Evolutionary conservation across 2,797 vertebrate species (phyloP).

Genomic region (Sebastes flavidus): DNA sequence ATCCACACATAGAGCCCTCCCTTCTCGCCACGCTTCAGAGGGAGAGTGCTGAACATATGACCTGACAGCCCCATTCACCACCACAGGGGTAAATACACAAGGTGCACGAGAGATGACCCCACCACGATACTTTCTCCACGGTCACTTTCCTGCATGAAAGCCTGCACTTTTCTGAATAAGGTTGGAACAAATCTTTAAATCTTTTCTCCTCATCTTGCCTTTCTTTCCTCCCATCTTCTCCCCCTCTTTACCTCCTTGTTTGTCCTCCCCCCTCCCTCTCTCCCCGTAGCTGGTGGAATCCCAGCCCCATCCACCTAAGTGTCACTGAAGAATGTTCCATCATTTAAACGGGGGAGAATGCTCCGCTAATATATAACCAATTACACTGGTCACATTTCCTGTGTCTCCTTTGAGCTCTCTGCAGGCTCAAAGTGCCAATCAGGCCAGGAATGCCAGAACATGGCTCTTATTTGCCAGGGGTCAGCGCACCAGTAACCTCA

Average conservation of each 20-base stretch:
- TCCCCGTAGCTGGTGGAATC: conserved; percentile 53
- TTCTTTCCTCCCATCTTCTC: neutral
- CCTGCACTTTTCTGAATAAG: conserved; percentile 4
- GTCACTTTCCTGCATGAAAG: conserved; percentile 18
- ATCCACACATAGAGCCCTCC: conserved; percentile 12
- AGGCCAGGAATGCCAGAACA: conserved; percentile 87
- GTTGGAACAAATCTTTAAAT: conserved; percentile 26
- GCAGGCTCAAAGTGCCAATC: conserved; percentile 87
- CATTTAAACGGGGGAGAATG: conserved; percentile 76
- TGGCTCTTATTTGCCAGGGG: conserved; percentile 88
- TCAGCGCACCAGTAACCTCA: conserved; percentile 85
- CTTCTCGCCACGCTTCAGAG: conserved; percentile 50
- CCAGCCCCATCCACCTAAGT: conserved; percentile 75
- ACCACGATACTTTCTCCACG: conserved; percentile 9
- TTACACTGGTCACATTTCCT: conserved; percentile 88
- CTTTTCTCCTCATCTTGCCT: neutral
- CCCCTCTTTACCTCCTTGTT: conserved; percentile 10
- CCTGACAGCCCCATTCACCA: conserved; percentile 44
- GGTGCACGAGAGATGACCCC: conserved; percentile 33
- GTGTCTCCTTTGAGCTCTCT: conserved; percentile 83
- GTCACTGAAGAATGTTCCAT: conserved; percentile 83
- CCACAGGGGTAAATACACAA: conserved; percentile 46
- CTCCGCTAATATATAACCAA: conserved; percentile 85
- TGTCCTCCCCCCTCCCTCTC: neutral
- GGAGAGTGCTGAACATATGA: conserved; percentile 59